Base-by-base conservation (phyloP, 2,888 invertebrate species). In the Strigamia transsilvanica region DNA sequence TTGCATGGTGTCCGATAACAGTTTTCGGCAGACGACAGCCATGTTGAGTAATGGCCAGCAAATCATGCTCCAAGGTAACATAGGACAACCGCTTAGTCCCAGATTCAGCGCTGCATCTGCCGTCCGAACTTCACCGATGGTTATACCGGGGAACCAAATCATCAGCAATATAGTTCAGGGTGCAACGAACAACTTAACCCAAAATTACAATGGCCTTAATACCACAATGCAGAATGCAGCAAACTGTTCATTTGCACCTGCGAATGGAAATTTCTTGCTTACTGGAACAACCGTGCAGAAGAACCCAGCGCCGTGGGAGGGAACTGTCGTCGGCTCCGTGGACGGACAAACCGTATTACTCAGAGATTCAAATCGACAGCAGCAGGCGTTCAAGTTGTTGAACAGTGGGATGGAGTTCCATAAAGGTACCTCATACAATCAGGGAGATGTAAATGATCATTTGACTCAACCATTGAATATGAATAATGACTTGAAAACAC, bases 41-140 rank as follows among this genome's bases (percentile, higher is more conserved):
- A 32, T 82, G 78, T n/a, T 82, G n/a, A 78, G 61, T 27, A 82
- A 82, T 13, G 41, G 77, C 15, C 82, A 82, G 13, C 82, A 82
- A 41, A 77, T 82, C n/a, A 77, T 82, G 77, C 42, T 82, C 4
- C 82, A 82, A 78, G 56, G 78, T 0, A 82, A 82, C 78, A 41
- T 82, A 18, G 46, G 46, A 23, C 82, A 82, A 78, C 82, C 73
- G 10, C 77, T 78, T 9, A 78, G 77, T 82, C 77, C 82, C 4
- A 73, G 82, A 78, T 42, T 79, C 21, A 38, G 12, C 13, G 13
- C 79, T 42, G 27, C 73, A 73, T 73, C 73, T 73, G 32, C 73
- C 13, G 32, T 73, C 73, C 73, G 73, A 73, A 32, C 73, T 13
- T 73, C 73, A 73, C 73, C 73, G 32, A 32, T 73, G 73, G 73